phyloP scores from a whole-genome alignment of 2,888 invertebrate genomes.

The Agapostemon virescens region DNA sequence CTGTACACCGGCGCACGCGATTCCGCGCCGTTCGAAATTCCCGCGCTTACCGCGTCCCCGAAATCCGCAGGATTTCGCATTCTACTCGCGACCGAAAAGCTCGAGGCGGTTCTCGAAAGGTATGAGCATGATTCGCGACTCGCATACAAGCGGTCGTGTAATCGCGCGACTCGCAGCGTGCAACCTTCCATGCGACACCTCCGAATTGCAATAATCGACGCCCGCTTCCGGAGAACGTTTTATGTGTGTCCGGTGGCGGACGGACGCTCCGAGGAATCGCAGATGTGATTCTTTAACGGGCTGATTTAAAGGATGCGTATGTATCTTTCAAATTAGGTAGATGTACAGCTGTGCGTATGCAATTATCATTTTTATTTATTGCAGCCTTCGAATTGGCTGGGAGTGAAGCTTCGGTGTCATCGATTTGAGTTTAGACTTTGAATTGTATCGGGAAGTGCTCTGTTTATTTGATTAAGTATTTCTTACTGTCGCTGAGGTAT shows the following conservation, averaged over 20 bases:
- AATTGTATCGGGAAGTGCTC: neutral
- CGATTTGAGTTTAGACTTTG: neutral
- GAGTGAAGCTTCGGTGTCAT: neutral
- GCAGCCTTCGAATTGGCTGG: neutral
- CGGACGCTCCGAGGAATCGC: neutral
- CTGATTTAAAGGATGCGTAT: neutral
- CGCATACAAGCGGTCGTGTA: conserved; percentile 33
- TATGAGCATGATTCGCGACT: conserved; percentile 32
- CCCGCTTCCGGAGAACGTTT: conserved; percentile 13
- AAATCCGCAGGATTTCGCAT: conserved; percentile 34
- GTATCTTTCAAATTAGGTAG: neutral
- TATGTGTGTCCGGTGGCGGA: neutral
- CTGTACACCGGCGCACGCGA: conserved; percentile 12
- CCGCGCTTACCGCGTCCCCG: neutral
- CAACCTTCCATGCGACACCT: conserved; percentile 30
- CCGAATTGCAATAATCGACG: conserved; percentile 1
- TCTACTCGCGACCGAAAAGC: conserved; percentile 30
- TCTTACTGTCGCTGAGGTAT: too few species aligned
- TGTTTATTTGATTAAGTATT: neutral
- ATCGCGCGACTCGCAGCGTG: conserved; percentile 11
- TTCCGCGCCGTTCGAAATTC: neutral
- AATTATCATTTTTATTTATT: neutral
- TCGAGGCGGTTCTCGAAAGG: conserved; percentile 26
- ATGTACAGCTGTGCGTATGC: neutral
- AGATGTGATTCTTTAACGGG: neutral